Evolutionary conservation across 2,888 invertebrate species (phyloP), one percentile per base, ranked within the genome.

Genomic region (Noctua pronuba): DNA sequence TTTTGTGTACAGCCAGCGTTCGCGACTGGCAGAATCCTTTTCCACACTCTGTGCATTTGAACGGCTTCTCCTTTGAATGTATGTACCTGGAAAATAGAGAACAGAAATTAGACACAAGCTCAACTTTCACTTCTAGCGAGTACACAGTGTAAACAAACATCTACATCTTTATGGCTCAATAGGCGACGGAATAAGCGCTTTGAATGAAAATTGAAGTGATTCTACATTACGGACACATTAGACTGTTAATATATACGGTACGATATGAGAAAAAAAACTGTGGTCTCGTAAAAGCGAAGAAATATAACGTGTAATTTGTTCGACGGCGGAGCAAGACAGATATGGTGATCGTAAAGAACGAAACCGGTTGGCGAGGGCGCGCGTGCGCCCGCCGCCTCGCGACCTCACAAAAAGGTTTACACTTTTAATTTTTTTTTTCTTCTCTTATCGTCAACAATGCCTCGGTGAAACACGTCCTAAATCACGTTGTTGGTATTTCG

Each of bases 1-100:
- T 99, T 94, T 98, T 98, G 96, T 99, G 99, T 2, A 99, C 99
- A 2, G 99, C 99, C 87, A 99, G 96, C 0, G 99, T 99, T 72
- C 99, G 97, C 38, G 99, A 99, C 93, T 99, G 99, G 94, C 99
- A 99, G 96, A 99, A 99, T 10, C 99, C 99, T 96, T 99, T 99
- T 66, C 99, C 99, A 94, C 99, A 99, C 90, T 99, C 98, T 7
- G 97, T 97, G 95, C 99, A 99, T 93, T 99, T 99, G 97, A 99
- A 99, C 0, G 99, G 99, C 94, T 99, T 99, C 95, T 99, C 99
- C 93, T 99, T 99, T 87, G 99, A 99, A 96, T 99, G 99, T 87
- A 99, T 99, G 96, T 99, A 99, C 93, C 99, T 99, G 97, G 77
- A 97, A 97, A 91, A 95, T 86, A 91, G 90, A 93, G 91, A 91